Conservation (phyloP, 2,113 vertebrate genomes). For the Cervus canadensis region DNA sequence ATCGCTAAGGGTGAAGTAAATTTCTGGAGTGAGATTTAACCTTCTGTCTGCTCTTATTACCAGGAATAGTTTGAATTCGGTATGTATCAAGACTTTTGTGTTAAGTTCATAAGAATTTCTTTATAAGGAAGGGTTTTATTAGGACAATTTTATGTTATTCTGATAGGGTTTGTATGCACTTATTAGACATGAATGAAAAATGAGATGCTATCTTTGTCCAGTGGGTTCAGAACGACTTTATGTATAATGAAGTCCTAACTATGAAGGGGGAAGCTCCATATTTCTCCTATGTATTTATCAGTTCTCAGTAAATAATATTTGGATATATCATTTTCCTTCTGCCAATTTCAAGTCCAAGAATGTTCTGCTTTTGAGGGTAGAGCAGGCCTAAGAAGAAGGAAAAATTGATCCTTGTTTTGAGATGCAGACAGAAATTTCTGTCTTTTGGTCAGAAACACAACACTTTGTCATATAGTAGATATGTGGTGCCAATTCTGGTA, state of each 20-base stretch:
- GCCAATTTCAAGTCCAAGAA: background rate
- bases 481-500: background rate
- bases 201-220: background rate
- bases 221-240: background rate
- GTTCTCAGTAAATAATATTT: background rate
- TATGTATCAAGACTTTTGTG: constrained; percentile 47
- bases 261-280: background rate
- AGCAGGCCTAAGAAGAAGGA: background rate
- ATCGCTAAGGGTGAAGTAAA: constrained; percentile 57
- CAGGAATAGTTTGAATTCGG: constrained; percentile 48
- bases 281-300: background rate
- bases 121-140: constrained; percentile 23
- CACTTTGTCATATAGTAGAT: background rate
- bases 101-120: constrained; percentile 36
- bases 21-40: constrained; percentile 68
- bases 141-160: background rate
- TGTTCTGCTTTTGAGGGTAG: background rate
- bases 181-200: background rate
- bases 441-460: background rate
- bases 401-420: background rate
- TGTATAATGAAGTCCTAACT: background rate
- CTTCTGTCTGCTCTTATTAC: constrained; percentile 63
- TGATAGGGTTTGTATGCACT: background rate
- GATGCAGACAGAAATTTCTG: background rate
- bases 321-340: background rate